Percentiles rank a stretch among this genome's conserved stretches.
Conservation (phyloP, 2,797 vertebrate genomes). For the Phylloscopus collybita region DNA sequence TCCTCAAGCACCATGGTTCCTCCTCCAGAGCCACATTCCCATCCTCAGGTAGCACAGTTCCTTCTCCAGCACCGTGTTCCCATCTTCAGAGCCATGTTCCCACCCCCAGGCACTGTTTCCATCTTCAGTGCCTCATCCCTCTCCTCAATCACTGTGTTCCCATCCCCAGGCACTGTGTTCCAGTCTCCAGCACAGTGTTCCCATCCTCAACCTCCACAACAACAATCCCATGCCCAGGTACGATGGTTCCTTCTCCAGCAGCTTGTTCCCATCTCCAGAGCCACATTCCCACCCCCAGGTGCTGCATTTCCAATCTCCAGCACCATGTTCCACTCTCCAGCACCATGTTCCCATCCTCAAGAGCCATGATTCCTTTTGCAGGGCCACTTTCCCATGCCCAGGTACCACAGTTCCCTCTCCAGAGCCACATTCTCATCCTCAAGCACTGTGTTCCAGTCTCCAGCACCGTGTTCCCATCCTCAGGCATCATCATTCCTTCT, state of each 20-base stretch:
- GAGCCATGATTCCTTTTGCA: too few relatives aligned
- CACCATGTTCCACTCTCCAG: too few relatives aligned
- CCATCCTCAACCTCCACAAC: background rate
- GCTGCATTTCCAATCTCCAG: background rate
- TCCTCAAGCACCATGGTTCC: too few relatives aligned
- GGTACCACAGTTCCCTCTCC: background rate
- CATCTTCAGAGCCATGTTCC: too few relatives aligned
- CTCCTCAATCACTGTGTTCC: background rate
- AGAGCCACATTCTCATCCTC: background rate
- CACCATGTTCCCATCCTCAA: too few relatives aligned
- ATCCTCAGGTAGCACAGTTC: too few relatives aligned
- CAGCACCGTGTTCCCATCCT: too few relatives aligned
- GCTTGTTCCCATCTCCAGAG: background rate
- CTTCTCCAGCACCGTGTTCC: too few relatives aligned
- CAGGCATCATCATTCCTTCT: background rate
- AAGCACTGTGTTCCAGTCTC: background rate
- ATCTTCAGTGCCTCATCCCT: background rate
- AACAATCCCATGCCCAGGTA: background rate
- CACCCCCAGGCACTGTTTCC: rapidly evolving
- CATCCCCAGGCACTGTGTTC: background rate
- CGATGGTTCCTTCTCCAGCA: background rate
- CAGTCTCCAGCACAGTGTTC: background rate
- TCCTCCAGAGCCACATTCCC: background rate
- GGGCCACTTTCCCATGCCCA: too few relatives aligned
- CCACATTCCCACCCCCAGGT: background rate